Evolutionary conservation across 2,797 vertebrate species (phyloP).

Genomic region (Dermochelys coriacea): DNA sequence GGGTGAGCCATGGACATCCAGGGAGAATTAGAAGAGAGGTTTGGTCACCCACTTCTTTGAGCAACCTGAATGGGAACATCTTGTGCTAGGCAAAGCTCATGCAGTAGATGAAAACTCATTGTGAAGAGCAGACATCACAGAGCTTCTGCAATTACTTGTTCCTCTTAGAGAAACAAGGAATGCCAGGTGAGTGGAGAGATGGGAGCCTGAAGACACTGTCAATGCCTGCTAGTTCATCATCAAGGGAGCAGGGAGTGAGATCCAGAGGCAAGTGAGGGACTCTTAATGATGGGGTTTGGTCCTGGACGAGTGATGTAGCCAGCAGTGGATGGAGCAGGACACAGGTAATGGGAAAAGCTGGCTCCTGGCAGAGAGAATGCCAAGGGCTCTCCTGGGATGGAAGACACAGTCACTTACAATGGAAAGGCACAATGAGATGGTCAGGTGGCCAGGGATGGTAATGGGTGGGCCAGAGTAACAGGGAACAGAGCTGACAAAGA

Average conservation of each 20-base stretch:
- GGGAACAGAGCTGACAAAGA: background rate
- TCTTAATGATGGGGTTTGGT: background rate
- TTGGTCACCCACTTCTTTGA: background rate
- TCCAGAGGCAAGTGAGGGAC: background rate
- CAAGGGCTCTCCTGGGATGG: background rate
- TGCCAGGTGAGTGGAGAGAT: background rate
- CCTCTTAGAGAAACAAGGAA: background rate
- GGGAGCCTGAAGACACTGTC: background rate
- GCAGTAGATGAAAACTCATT: accelerated
- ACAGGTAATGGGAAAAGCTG: background rate
- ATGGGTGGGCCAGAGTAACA: background rate
- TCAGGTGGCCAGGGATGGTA: background rate
- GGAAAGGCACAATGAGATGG: background rate
- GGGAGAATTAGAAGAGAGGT: background rate
- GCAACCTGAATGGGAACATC: background rate
- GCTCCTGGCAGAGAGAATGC: background rate
- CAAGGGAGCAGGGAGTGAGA: background rate
- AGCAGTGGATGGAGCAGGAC: background rate
- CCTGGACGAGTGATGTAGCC: background rate
- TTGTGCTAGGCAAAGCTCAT: background rate
- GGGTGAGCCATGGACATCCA: background rate
- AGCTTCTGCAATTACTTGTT: background rate
- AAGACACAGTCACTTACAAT: background rate
- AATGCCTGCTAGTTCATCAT: background rate
- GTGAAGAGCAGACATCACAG: background rate